Conservation (phyloP, 2,888 invertebrate species). For the Tipula unca region DNA sequence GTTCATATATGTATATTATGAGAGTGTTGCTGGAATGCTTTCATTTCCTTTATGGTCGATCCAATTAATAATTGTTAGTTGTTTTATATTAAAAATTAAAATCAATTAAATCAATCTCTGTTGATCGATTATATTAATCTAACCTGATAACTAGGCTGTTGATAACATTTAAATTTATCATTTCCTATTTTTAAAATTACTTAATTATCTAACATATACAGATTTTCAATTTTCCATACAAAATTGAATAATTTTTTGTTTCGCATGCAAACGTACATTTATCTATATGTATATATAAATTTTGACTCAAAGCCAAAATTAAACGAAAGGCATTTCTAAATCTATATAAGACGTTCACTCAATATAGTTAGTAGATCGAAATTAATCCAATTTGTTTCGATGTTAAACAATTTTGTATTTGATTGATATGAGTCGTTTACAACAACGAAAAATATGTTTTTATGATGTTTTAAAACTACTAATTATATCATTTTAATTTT, state of each 20-base stretch:
- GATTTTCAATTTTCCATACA: not conserved
- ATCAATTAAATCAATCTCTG: not conserved
- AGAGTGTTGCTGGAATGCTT: no score
- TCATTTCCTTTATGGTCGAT: no score
- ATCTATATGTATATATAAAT: not conserved
- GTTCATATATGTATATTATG: not conserved
- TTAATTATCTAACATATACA: not conserved
- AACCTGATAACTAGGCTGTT: not conserved
- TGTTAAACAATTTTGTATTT: not conserved
- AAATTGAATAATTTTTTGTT: not conserved
- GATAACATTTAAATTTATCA: not conserved
- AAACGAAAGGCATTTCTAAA: not conserved
- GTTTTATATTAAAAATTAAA: no score
- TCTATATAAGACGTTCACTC: not conserved
- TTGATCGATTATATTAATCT: not conserved
- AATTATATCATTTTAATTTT: not conserved
- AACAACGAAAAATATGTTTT: not conserved
- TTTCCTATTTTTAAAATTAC: not conserved
- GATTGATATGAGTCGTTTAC: not conserved
- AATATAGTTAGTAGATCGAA: not conserved
- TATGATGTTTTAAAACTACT: not conserved
- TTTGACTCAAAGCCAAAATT: not conserved
- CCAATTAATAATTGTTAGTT: no score
- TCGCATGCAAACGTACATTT: not conserved
- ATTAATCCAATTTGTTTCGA: constrained; percentile 2